Evolutionary conservation across 64 coral and sea anemone species (phyloP), one percentile per base, ranked within the genome.

Genomic region (Stylophora pistillata): DNA sequence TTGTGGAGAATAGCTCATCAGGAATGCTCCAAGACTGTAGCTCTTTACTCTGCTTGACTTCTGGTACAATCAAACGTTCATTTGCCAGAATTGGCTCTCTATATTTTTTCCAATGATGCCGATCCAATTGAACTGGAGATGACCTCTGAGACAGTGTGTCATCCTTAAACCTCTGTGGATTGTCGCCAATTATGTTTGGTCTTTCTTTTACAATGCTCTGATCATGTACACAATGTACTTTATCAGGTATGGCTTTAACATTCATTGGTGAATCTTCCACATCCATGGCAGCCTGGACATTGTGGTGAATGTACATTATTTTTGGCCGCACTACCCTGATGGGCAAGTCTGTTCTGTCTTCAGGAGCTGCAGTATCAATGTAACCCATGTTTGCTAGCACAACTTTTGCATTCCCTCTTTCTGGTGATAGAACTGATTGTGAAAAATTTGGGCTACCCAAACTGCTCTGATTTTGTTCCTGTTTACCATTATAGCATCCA

Each of bases 321-420:
- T 68, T 83, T 25, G 79, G 79, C 53, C 79, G 79, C 32, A 83
- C 79, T 53, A 69, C 79, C 26, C 61, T 83, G 12, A 83, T 26
- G 1, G 60, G 31, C 34, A 68, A 21, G 37, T 15, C 59, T 82
- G 58, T 13, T 64, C 16, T 64, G 15, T 9, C 64, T 34, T 15
- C 17, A 65, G 57, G 59, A 60, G 60, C 10, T n/a, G 18, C 30
- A 52, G 30, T 2, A 68, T 83, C 60, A 47, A 83, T 61, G 21
- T 83, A 68, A 69, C 79, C 61, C 63, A 83, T 53, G 14, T 33
- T 83, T 61, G 60, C 20, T 68, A 5, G 79, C 59, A 69, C 79
- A 66, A 68, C 18, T 33, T 52, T 83, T 26, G 53, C 15, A 68
- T 53, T 61, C 5, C 62, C 58, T 20, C 63, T n/a, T 66, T 66